These are phyloP conservation scores for Strigops habroptila DNA, from an alignment of 2,113 vertebrate genomes.

Conservation along the genomic window DNA sequence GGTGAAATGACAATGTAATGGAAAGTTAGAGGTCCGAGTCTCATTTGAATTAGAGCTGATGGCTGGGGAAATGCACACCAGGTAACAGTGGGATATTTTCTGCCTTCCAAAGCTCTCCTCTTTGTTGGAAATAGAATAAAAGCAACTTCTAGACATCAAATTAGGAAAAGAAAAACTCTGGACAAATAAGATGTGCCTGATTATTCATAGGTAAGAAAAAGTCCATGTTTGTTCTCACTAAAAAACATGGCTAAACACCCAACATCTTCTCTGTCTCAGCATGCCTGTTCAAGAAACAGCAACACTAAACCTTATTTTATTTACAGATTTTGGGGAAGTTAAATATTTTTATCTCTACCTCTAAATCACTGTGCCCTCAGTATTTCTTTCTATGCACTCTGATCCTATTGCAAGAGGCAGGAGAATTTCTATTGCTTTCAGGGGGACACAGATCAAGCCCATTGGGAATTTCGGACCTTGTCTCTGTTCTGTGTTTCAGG, in stretches of 20 bases:
- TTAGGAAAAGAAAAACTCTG: background rate
- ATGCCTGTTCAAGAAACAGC: background rate
- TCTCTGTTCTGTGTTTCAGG: background rate
- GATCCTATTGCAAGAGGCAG: background rate
- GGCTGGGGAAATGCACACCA: background rate
- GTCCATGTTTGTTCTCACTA: background rate
- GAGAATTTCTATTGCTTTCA: background rate
- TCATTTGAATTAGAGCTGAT: background rate
- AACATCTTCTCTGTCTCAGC: background rate
- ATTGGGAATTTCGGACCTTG: background rate
- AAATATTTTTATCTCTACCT: background rate
- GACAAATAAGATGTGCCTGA: background rate
- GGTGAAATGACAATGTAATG: background rate
- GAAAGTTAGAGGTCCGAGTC: background rate
- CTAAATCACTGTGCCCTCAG: background rate
- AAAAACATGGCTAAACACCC: background rate
- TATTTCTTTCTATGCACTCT: background rate
- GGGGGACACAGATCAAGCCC: background rate
- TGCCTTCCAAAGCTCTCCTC: background rate
- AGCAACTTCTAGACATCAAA: background rate
- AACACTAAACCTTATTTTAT: background rate
- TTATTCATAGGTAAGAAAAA: background rate
- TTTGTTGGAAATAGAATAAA: background rate
- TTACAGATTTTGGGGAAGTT: background rate
- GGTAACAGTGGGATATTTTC: rapidly evolving